Evolutionary conservation across 2,113 vertebrate species (phyloP), one percentile per base, ranked within the genome.

Genomic region (Pterophyllum scalare): DNA sequence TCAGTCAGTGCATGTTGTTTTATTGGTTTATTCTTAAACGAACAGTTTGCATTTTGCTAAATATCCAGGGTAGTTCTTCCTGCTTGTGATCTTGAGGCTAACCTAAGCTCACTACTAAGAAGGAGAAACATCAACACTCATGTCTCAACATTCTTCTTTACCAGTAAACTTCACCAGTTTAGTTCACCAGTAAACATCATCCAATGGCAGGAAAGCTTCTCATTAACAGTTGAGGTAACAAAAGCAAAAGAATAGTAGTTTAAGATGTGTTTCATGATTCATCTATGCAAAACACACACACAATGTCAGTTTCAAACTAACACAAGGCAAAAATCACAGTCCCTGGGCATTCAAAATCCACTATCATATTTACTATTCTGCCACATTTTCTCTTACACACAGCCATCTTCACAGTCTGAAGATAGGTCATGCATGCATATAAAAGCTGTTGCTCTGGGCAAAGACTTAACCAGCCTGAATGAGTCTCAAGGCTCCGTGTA

Each of bases 381-480:
- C 80, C 77, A 81, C 72, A 88, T 93, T 92, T 81, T 87, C 64
- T 72, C 78, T 83, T 92, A 70, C 89, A 74, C 87, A 87, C 87
- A 89, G 82, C 64, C 43, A 65, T 89, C 59, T 87, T 78, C 67
- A 84, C 56, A 70, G 87, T 86, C 84, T 77, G 77, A 79, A 90
- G 90, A 93, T 82, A 80, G 93, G 90, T 93, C 90, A 93, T 88
- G 89, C 85, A 90, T 92, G 90, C 89, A 92, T 90, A 90, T 84
- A 91, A 91, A 95, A 92, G 89, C 79, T 52, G 24, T 59, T 76
- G 93, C 92, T 86, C 74, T 52, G 75, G 88, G 92, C 83, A 82
- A 88, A 86, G 91, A 85, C 91, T 93, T 91, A 91, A 91, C 88
- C 86, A 86, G 75, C 83, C 52, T 17, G 14, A 54, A 89, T 86